Evolutionary conservation across 37 sponge, comb jelly and placozoan genomes (phyloP).

Genomic region (Cladorhizidae sp.): DNA sequence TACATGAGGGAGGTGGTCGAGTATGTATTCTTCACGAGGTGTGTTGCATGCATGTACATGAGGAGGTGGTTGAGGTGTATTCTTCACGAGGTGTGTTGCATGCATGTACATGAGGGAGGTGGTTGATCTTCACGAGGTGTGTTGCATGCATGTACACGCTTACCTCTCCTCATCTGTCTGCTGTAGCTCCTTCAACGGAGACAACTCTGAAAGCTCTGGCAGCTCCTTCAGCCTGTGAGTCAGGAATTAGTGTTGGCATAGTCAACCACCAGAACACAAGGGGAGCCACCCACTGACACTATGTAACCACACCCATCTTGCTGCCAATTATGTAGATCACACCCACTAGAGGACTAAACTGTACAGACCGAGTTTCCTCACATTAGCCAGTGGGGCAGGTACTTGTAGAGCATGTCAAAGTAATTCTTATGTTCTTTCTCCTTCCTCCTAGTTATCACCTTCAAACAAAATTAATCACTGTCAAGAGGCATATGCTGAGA

Average conservation of each 20-base stretch:
- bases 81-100: too few relatives aligned
- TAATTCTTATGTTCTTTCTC: conserved; percentile 7
- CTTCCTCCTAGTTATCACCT: conserved; percentile 25
- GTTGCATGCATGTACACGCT: too few relatives aligned
- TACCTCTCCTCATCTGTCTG: conserved; percentile 1
- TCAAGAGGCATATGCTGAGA: conserved; percentile 6
- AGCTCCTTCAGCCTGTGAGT: conserved; percentile 2
- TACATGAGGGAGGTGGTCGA: too few relatives aligned
- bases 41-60: too few relatives aligned
- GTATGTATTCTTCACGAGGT: too few relatives aligned
- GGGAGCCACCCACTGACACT: conserved; percentile 6
- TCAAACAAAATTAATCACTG: not conserved
- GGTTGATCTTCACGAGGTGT: too few relatives aligned
- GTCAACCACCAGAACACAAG: too few relatives aligned
- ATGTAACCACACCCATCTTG: not conserved
- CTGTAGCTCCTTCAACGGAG: conserved; percentile 26
- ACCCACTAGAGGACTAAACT: too few relatives aligned
- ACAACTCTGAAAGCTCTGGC: conserved; percentile 20
- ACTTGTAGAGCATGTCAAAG: conserved; percentile 47
- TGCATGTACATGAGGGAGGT: too few relatives aligned
- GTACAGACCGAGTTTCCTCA: too few relatives aligned
- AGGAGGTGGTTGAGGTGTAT: too few relatives aligned
- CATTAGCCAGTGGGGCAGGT: conserved; percentile 45
- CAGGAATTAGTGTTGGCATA: not conserved
- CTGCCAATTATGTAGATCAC: too few relatives aligned